Evolutionary conservation across 2,888 invertebrate species (phyloP), one percentile per base, ranked within the genome.

Genomic region (Charanyca ferruginea): DNA sequence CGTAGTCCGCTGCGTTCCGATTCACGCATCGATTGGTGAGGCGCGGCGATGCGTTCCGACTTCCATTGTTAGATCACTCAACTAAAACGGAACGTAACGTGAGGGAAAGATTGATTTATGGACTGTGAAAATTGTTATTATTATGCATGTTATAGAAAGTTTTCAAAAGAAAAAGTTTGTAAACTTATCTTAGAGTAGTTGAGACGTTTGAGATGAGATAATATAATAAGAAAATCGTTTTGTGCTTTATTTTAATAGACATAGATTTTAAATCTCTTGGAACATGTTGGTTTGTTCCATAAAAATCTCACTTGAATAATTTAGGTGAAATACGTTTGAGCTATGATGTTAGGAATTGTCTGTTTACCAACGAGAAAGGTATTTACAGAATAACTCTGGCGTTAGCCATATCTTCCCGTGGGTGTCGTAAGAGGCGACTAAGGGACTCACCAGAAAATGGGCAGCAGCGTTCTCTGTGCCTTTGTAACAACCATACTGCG

Each of bases 51-150:
- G 83, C 81, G 83, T 77, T 69, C 51, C 61, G 72, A 70, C 65
- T 74, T 78, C 49, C 63, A 75, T 75, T 78, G 81, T 72, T 65
- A 70, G 59, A 63, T 66, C 68, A 58, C 51, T 66, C 68, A 69
- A 68, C 66, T 81, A 78, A 71, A 83, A 78, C 69, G 75, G 67
- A 80, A 81, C 69, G 68, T 73, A 67, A 72, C 69, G 64, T 71
- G 55, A 64, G 57, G 61, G 66, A 58, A 52, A 66, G 68, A 79
- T 79, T 77, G 73, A 72, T 75, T 72, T 71, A 80, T 74, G 65
- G 77, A 48, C 60, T 73, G 74, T 83, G 47, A 69, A 73, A 55
- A 63, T 23, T 65, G 42, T 71, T 71, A 42, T 67, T 59, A 38
- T 41, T 70, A 51, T 59, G 38, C 45, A 52, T 41, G 45, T 35